A percentile compares a stretch with the other conserved stretches of the same genome.
phyloP scores from a whole-genome alignment of 2,888 invertebrate species.

The Branchipolynoe longqiensis region DNA sequence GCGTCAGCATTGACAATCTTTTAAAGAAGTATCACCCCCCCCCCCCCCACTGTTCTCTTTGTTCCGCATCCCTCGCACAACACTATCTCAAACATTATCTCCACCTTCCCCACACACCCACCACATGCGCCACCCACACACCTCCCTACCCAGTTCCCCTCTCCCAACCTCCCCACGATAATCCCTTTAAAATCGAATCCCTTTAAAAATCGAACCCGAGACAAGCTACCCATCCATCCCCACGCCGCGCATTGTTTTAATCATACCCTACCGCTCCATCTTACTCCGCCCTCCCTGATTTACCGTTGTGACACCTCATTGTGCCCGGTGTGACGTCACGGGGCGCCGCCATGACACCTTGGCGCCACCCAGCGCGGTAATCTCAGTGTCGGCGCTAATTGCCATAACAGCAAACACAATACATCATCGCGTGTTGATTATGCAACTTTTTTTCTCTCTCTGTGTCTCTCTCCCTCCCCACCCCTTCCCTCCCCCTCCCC shows the following conservation, averaged over 20 bases:
- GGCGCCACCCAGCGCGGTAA: background rate
- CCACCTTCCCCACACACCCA: background rate
- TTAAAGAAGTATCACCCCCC: background rate
- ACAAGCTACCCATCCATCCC: slow-evolving; percentile 6
- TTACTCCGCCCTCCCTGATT: slow-evolving; percentile 19
- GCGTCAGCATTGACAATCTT: background rate
- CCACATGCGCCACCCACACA: background rate
- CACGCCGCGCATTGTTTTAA: slow-evolving; percentile 12
- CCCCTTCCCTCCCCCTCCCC: background rate
- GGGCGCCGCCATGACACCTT: background rate
- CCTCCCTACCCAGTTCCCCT: background rate
- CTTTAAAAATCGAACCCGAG: background rate
- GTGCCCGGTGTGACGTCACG: background rate
- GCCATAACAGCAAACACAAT: slow-evolving; percentile 38
- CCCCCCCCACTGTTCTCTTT: too few relatives aligned
- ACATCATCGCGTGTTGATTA: slow-evolving; percentile 32
- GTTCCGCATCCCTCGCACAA: background rate
- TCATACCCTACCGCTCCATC: slow-evolving; percentile 13
- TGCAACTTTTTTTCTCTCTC: slow-evolving; percentile 29
- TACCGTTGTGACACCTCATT: slow-evolving; percentile 46
- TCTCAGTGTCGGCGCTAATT: slow-evolving; percentile 48
- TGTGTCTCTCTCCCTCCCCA: background rate
- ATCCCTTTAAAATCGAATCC: slow-evolving; percentile 18
- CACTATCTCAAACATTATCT: slow-evolving; percentile 5
- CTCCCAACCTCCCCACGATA: background rate